A percentile compares a stretch with the other conserved stretches of the same genome.
Evolutionary conservation across 1,140 invertebrate genomes (phyloP).

Genomic region (Neodiprion virginianus): DNA sequence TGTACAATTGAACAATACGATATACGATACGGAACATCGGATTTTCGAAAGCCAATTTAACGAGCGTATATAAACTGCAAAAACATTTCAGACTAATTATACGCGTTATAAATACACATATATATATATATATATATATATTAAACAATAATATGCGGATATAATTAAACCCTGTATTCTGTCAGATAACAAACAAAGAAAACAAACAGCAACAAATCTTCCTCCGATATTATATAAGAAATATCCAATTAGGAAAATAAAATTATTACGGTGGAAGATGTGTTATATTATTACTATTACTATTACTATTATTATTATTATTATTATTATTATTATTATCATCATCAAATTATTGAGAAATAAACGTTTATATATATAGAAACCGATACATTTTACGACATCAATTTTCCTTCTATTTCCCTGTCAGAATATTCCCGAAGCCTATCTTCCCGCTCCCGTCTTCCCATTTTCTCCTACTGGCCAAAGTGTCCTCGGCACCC

Average conservation of each 20-base stretch:
- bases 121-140: conserved; percentile 2
- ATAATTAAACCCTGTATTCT: no score
- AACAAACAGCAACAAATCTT: no score
- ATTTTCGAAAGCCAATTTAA: conserved; percentile 13
- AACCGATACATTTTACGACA: conserved; percentile 4
- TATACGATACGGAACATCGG: no score
- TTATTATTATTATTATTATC: no score
- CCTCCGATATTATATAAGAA: no score
- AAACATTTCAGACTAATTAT: neutral
- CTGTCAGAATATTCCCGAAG: conserved; percentile 43
- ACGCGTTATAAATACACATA: neutral
- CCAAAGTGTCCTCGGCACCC: conserved; percentile 19
- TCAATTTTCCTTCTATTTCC: conserved; percentile 24
- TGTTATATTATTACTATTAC: no score
- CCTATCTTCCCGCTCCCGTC: conserved; percentile 43
- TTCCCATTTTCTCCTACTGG: conserved; percentile 40
- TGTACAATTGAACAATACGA: no score
- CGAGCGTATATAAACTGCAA: neutral
- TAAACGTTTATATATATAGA: conserved; percentile 43
- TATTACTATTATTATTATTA: no score
- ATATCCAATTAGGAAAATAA: no score
- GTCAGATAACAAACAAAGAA: no score
- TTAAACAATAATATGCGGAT: neutral
- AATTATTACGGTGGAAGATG: no score
- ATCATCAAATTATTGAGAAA: conserved; percentile 23